Percentiles rank a stretch among this genome's conserved stretches.
Evolutionary conservation across 2,113 vertebrate genomes (phyloP).

Genomic region (Cryptomyrus ogoouensis): DNA sequence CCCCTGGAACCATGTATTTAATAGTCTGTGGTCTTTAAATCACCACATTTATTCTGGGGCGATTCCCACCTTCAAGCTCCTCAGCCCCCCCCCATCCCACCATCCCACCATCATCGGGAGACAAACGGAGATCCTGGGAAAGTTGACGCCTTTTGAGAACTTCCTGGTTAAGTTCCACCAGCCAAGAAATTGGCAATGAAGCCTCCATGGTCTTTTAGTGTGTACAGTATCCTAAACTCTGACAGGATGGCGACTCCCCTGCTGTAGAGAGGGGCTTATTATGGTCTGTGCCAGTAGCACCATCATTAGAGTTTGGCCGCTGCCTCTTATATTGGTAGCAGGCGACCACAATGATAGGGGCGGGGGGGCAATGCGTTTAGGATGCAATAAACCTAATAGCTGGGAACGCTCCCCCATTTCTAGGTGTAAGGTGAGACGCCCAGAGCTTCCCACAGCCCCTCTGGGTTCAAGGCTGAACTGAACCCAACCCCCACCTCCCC

Average conservation of each 20-base stretch:
- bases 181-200: background rate
- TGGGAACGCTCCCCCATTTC: background rate
- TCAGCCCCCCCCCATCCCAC: background rate
- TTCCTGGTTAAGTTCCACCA: background rate
- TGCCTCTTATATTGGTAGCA: background rate
- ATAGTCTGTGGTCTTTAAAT: constrained; percentile 43
- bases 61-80: background rate
- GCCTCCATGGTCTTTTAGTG: background rate
- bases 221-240: background rate
- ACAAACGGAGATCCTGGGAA: background rate
- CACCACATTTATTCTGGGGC: constrained; percentile 2
- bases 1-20: constrained; percentile 38
- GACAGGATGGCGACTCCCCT: background rate
- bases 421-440: background rate
- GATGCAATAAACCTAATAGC: background rate
- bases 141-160: background rate
- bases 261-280: background rate
- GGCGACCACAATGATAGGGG: background rate
- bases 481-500: background rate
- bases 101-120: background rate
- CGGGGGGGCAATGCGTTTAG: background rate
- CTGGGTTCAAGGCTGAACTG: background rate
- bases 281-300: background rate
- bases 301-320: background rate
- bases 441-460: background rate